These are phyloP conservation scores for Cinara cedri DNA, from an alignment of 2,888 invertebrate species.

Conservation along the genomic window DNA sequence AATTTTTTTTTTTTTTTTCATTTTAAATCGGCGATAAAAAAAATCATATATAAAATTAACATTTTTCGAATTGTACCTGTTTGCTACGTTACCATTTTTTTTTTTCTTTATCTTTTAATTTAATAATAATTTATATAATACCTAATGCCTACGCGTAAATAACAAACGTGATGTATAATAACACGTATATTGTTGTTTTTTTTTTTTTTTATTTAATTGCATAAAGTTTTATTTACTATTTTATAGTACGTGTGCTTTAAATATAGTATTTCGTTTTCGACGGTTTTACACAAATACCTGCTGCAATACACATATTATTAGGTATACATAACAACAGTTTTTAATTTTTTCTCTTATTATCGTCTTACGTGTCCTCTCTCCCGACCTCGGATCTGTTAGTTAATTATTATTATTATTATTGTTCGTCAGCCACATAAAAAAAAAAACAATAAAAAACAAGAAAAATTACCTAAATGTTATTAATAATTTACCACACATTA, in stretches of 20 bases:
- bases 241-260: not conserved
- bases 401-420: not conserved
- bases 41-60: conserved; percentile 17
- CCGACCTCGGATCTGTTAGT: not conserved
- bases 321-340: no score
- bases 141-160: not conserved
- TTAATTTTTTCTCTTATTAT: no score
- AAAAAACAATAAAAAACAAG: no score
- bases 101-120: conserved; percentile 32
- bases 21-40: no score
- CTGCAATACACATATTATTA: conserved; percentile 18
- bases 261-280: conserved; percentile 4
- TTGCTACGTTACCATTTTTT: conserved; percentile 53
- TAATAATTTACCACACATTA: no score
- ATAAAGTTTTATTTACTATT: conserved; percentile 16
- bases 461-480: no score
- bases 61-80: conserved; percentile 43
- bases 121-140: conserved; percentile 15
- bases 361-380: no score
- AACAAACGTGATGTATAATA: not conserved
- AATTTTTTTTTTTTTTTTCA: not conserved
- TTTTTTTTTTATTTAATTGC: no score
- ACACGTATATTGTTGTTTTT: not conserved
- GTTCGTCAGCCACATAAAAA: not conserved
- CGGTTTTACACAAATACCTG: conserved; percentile 2